Base-by-base conservation (phyloP, 2,888 invertebrate species). In the Catocala fraxini region DNA sequence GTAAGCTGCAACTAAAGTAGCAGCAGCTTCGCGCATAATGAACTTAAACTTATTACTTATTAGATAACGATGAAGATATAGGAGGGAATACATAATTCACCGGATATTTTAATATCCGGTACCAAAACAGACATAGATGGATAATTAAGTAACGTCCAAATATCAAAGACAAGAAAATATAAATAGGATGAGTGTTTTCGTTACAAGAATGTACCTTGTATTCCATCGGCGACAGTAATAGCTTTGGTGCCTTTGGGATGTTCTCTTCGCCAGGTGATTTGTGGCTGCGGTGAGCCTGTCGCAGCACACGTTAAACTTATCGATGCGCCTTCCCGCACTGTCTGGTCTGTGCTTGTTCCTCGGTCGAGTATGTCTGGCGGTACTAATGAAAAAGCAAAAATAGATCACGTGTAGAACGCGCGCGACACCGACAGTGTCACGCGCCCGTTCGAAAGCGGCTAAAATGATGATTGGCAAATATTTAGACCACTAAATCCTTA, bases 291-390 rank as follows among this genome's bases (percentile, higher is more conserved):
- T n/a, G 97, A 97, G 56, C 98, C 98, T 12, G 96, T 97, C 15
- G 98, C 98, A 41, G 97, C 97, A 86, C 98, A 98, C 70, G 96
- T 96, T 62, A 98, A 93, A 80, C 97, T 97, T 65, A 98, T 97
- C 72, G 98, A 97, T 56, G 97, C 96, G 12, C 98, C 98, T 91
- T 99, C 98, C 46, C 97, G 95, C 51, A 97, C 97, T 41, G 97
- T 97, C 96, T 97, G 97, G 88, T 98, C 98, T 4, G 97, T 96
- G 83, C 97, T 97, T 46, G 97, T 97, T 56, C 97, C 96, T 75
- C 97, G 96, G 89, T 98, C 98, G 81, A 97, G 91, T 82, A 98
- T 97, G 87, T 98, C 97, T 48, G 98, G 98, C 55, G 98, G 97
- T 64, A 98, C 98, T 63, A 55, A 59, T 51, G 34, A 10, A 64